These are phyloP conservation scores for Trissonchulus latispiculum DNA, from an alignment of 2,888 invertebrate genomes.

Conservation along the genomic window DNA sequence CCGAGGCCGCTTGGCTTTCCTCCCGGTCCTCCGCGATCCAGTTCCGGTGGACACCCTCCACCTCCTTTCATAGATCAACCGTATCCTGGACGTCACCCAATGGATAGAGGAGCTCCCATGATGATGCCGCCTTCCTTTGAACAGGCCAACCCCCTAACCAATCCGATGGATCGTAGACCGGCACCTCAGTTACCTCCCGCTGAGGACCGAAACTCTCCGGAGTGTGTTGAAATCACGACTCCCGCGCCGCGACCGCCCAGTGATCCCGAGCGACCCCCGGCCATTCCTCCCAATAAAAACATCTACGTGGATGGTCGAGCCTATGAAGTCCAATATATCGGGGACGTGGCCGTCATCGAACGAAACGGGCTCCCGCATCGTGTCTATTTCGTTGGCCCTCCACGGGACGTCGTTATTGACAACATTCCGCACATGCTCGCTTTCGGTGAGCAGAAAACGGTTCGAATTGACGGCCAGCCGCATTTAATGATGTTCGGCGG, in stretches of 20 bases:
- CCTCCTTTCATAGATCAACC: conserved; percentile 15
- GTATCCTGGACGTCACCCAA: too few species aligned
- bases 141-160: background rate
- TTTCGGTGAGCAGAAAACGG: conserved; percentile 35
- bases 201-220: background rate
- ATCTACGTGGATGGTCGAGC: conserved; percentile 43
- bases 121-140: background rate
- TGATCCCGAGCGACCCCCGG: conserved; percentile 2
- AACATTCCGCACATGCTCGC: conserved; percentile 32
- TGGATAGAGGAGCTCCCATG: background rate
- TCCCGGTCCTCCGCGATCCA: too few species aligned
- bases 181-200: background rate
- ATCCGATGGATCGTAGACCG: background rate
- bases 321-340: conserved; percentile 34
- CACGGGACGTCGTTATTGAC: conserved; percentile 40
- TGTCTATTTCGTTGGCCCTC: conserved; percentile 37
- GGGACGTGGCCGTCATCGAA: conserved; percentile 34
- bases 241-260: too few species aligned
- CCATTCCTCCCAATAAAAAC: conserved; percentile 40
- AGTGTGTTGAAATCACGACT: background rate
- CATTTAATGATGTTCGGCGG: conserved; percentile 72
- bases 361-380: conserved; percentile 40
- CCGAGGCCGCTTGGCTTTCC: background rate
- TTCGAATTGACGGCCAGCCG: conserved; percentile 45
- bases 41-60: conserved; percentile 8